Evolutionary conservation across 1,140 invertebrate species (phyloP), one percentile per base, ranked within the genome.

Genomic region (Aporrectodea caliginosa): DNA sequence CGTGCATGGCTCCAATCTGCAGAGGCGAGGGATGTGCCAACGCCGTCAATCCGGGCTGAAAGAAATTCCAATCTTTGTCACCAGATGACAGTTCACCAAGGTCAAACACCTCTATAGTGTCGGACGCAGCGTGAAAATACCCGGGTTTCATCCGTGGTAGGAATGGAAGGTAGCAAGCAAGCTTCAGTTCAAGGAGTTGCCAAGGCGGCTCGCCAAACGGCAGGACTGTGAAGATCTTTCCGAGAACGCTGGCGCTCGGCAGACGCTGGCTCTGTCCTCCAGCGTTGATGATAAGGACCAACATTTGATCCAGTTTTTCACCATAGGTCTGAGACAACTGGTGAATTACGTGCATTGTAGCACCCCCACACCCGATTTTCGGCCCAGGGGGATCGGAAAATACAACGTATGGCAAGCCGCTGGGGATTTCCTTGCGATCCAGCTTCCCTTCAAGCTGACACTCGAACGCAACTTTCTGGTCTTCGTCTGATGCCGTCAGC

Each of bases 231-330:
- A 90, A 90, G 16, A 90, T 83, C 83, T 90, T 90, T 1, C 90
- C 90, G 0, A 89, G 82, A 27, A 89, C 83, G 73, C 85, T 87
- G 29, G 87, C 82, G 81, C 85, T 88, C 29, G 90, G 90, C 79
- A 90, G 84, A 73, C 90, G 81, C 82, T 90, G 88, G 81, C 89
- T 90, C 79, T 86, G 86, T 2, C 90, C 90, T 69, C 90, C 90
- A 43, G 89, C 88, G 83, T 89, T 88, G 31, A 90, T 88, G n/a
- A 90, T 78, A 1, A 90, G 80, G 0, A 89, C 84, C 78, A 84
- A 77, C 33, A 80, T 33, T n/a, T 82, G 34, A 79, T 79, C 86
- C 70, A 90, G 74, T 30, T 83, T 77, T 0, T 85, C 81, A 14
- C 84, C 84, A 81, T 86, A 87, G 22, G 84, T 77, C 2, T 83